Conservation (phyloP, 2,797 vertebrate genomes). For the Bradypodion pumilum region DNA sequence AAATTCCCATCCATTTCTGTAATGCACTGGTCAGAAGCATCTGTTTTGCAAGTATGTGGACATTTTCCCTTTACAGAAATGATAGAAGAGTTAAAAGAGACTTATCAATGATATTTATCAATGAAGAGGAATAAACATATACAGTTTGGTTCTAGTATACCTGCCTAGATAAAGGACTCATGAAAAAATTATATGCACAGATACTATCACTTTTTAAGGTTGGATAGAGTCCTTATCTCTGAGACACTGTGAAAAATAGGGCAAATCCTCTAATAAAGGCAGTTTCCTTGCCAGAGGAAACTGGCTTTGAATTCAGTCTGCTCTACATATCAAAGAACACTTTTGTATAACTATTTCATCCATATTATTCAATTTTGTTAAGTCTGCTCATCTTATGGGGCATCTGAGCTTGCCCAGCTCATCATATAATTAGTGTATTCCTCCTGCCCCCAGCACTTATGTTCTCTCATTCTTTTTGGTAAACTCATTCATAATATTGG, state of each 20-base stretch:
- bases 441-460: not conserved
- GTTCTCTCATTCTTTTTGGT: not conserved
- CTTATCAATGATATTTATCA: constrained; percentile 22
- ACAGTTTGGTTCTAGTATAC: constrained; percentile 29
- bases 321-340: constrained; percentile 31
- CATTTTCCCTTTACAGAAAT: constrained; percentile 22
- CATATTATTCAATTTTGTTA: constrained; percentile 18
- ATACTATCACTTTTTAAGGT: constrained; percentile 10
- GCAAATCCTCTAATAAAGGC: not conserved
- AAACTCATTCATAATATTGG: not conserved
- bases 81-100: constrained; percentile 44
- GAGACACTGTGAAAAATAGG: constrained; percentile 11
- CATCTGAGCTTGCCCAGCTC: not conserved
- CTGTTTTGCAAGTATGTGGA: constrained; percentile 1
- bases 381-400: constrained; percentile 4
- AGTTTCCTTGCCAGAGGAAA: constrained; percentile 21
- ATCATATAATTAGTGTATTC: not conserved
- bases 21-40: constrained; percentile 15
- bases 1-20: not conserved
- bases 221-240: constrained; percentile 9
- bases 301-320: constrained; percentile 44
- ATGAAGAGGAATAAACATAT: constrained; percentile 29
- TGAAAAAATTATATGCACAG: constrained; percentile 33
- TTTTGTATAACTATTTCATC: constrained; percentile 31
- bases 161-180: constrained; percentile 23